A percentile compares a stretch with the other conserved stretches of the same genome.
These are phyloP conservation scores for Drosophila anomelani DNA, from an alignment of 2,888 invertebrate species.

Conservation along the genomic window DNA sequence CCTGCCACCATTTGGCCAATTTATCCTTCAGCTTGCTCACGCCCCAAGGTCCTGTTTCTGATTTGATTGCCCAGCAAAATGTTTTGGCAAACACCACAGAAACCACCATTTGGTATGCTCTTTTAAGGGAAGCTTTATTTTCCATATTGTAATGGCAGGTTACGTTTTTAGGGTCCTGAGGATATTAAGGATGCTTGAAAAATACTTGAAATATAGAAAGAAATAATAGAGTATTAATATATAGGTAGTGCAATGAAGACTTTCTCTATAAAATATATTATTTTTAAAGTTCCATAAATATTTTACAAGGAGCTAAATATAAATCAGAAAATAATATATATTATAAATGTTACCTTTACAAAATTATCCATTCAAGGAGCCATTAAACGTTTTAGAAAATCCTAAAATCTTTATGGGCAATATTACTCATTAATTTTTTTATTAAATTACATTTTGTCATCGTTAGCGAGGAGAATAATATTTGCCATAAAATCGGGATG, in stretches of 20 bases:
- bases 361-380: neutral
- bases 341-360: too few relatives aligned
- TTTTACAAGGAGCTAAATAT: too few relatives aligned
- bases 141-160: slow-evolving; percentile 5
- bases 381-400: neutral
- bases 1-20: neutral
- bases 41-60: slow-evolving; percentile 40
- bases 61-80: slow-evolving; percentile 64
- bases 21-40: slow-evolving; percentile 26
- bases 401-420: slow-evolving; percentile 7
- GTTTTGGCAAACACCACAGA: slow-evolving; percentile 35
- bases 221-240: too few relatives aligned
- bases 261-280: neutral
- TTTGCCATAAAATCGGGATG: slow-evolving; percentile 10
- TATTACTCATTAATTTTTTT: slow-evolving; percentile 9
- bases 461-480: slow-evolving; percentile 1
- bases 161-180: neutral
- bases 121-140: slow-evolving; percentile 5
- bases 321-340: neutral
- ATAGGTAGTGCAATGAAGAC: neutral
- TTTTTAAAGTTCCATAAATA: too few relatives aligned
- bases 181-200: neutral
- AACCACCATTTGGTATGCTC: slow-evolving; percentile 27
- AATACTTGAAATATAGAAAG: neutral
- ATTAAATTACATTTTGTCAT: slow-evolving; percentile 22